Percentiles rank a stretch among this genome's conserved stretches.
Evolutionary conservation across 2,113 vertebrate genomes (phyloP).

Genomic region (Eurypyga helias): DNA sequence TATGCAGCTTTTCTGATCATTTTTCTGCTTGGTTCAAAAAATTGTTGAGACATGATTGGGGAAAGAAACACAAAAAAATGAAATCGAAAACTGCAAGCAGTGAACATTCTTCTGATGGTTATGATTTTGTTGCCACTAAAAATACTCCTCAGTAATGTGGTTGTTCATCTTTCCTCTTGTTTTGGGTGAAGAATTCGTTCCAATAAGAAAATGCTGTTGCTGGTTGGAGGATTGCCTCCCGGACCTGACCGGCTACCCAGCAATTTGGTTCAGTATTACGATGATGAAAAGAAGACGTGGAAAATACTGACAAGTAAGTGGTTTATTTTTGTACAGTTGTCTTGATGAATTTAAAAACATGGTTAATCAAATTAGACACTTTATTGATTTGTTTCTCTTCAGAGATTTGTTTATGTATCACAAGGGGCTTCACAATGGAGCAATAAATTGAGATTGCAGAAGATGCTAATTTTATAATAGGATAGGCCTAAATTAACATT

Average conservation of each 20-base stretch:
- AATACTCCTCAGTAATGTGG: slow-evolving; percentile 75
- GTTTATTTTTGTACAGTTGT: slow-evolving; percentile 69
- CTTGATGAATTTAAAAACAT: slow-evolving; percentile 75
- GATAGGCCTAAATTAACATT: slow-evolving; percentile 72
- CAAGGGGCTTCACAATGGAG: slow-evolving; percentile 68
- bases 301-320: slow-evolving; percentile 99
- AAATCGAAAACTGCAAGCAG: slow-evolving; percentile 79
- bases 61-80: slow-evolving; percentile 77
- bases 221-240: slow-evolving; percentile 97
- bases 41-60: slow-evolving; percentile 79
- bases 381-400: slow-evolving; percentile 80
- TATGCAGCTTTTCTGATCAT: slow-evolving; percentile 79
- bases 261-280: slow-evolving; percentile 99
- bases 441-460: slow-evolving; percentile 77
- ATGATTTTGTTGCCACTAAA: slow-evolving; percentile 80
- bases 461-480: slow-evolving; percentile 64
- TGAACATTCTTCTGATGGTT: slow-evolving; percentile 79
- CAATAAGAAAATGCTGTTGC: slow-evolving; percentile 96
- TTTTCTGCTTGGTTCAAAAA: slow-evolving; percentile 82
- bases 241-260: slow-evolving; percentile 98
- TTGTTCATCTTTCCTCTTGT: slow-evolving; percentile 84
- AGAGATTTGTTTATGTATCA: slow-evolving; percentile 77
- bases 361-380: slow-evolving; percentile 81
- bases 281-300: slow-evolving; percentile 99
- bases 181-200: slow-evolving; percentile 97